phyloP scores from a whole-genome alignment of 2,113 vertebrate genomes.

The Sclerurus mexicanus region DNA sequence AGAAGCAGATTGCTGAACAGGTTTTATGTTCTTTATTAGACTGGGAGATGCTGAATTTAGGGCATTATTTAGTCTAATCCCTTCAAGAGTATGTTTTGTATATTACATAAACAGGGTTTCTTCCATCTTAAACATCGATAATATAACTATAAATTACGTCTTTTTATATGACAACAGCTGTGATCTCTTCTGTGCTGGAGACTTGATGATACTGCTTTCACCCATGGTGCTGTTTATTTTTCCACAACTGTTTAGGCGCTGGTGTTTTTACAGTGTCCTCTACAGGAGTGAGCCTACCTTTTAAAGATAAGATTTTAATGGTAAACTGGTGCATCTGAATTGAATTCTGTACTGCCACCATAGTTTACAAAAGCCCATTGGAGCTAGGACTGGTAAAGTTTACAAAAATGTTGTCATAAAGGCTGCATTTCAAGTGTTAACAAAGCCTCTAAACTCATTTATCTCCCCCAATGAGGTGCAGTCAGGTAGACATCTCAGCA shows the following conservation, averaged over 20 bases:
- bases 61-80: slow-evolving; percentile 61
- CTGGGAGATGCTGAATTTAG: slow-evolving; percentile 53
- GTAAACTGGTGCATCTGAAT: neutral
- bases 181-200: slow-evolving; percentile 1
- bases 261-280: slow-evolving; percentile 14
- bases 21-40: slow-evolving; percentile 60
- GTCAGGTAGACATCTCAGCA: neutral
- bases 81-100: slow-evolving; percentile 21
- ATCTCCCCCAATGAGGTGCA: neutral
- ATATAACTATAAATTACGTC: neutral
- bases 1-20: slow-evolving; percentile 60
- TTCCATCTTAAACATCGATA: slow-evolving; percentile 24
- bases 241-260: neutral
- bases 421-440: neutral
- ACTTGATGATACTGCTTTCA: neutral
- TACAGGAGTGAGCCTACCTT: neutral
- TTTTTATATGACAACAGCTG: slow-evolving; percentile 11
- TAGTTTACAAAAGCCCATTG: neutral
- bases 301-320: neutral
- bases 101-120: slow-evolving; percentile 50
- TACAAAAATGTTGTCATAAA: neutral
- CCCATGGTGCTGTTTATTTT: neutral
- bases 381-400: neutral
- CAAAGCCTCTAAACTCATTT: neutral
- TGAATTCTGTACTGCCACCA: neutral